phyloP scores from a whole-genome alignment of 2,797 vertebrate genomes.

The Oreochromis grahami region DNA sequence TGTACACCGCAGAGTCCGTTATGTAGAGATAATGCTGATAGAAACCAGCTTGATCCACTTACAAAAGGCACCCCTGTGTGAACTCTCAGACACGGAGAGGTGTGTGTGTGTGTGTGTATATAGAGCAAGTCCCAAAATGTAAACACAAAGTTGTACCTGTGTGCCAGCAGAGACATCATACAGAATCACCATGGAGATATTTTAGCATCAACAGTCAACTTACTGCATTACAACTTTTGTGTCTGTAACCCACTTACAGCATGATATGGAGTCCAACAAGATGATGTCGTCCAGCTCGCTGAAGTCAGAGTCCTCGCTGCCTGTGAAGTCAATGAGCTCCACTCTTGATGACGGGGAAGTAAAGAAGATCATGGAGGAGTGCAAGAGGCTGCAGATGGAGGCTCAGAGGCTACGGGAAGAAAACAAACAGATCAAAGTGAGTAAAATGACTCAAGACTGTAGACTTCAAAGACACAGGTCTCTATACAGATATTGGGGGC shows the following conservation, averaged over 20 bases:
- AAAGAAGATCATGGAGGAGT: constrained; percentile 97
- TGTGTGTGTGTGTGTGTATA: neutral
- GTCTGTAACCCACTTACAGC: constrained; percentile 75
- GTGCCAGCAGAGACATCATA: neutral
- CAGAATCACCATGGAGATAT: constrained; percentile 14
- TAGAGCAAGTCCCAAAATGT: neutral
- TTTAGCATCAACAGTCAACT: neutral
- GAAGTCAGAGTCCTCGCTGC: constrained; percentile 89
- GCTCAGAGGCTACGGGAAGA: constrained; percentile 97
- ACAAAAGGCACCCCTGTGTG: constrained; percentile 24
- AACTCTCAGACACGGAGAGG: neutral
- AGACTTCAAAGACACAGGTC: neutral
- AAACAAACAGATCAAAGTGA: constrained; percentile 95
- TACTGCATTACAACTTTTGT: neutral
- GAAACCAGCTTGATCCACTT: constrained; percentile 52
- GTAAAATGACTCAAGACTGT: neutral
- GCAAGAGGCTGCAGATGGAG: constrained; percentile 94
- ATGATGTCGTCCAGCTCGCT: constrained; percentile 87
- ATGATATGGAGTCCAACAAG: constrained; percentile 95
- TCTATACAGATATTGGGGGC: neutral
- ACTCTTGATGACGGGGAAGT: constrained; percentile 91
- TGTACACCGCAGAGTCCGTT: constrained; percentile 18
- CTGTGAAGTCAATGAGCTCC: constrained; percentile 86
- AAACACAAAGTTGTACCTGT: neutral
- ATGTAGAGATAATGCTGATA: constrained; percentile 33